A percentile compares a stretch with the other conserved stretches of the same genome.
Conservation (phyloP, 2,113 vertebrate species). For the Plectropomus leopardus region DNA sequence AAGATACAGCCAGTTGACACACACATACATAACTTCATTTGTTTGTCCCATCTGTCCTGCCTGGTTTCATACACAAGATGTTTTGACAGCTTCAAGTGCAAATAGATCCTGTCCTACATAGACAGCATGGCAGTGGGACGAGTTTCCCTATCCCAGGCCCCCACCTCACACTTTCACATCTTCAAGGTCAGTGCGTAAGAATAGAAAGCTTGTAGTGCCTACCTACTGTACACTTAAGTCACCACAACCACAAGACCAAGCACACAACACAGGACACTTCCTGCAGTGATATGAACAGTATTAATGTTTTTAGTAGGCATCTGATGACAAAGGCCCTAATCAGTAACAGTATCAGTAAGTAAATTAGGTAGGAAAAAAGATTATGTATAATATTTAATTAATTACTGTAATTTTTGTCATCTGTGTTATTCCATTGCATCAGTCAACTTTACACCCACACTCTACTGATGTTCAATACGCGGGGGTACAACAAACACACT, state of each 20-base stretch:
- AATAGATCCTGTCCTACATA: constrained; percentile 51
- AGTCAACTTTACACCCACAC: neutral
- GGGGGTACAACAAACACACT: neutral
- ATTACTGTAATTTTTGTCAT: too few species aligned
- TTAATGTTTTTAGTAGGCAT: neutral
- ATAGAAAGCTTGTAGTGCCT: constrained; percentile 29
- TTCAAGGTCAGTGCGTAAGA: constrained; percentile 57
- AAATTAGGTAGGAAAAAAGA: neutral
- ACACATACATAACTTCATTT: constrained; percentile 25
- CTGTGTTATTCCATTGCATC: neutral
- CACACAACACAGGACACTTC: neutral
- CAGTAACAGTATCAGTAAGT: neutral
- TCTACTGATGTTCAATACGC: too few species aligned
- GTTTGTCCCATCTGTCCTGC: constrained; percentile 29
- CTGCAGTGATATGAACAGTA: neutral
- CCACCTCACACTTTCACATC: constrained; percentile 57
- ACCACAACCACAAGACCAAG: constrained; percentile 5
- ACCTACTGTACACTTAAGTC: constrained; percentile 13
- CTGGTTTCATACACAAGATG: constrained; percentile 46
- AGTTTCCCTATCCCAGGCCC: constrained; percentile 44
- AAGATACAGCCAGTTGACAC: neutral
- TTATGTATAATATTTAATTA: neutral
- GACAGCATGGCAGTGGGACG: constrained; percentile 27
- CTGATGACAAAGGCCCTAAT: neutral
- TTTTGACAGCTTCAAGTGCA: constrained; percentile 65